These are phyloP conservation scores for Harpalus rubripes DNA, from an alignment of 2,888 invertebrate genomes.

Conservation along the genomic window DNA sequence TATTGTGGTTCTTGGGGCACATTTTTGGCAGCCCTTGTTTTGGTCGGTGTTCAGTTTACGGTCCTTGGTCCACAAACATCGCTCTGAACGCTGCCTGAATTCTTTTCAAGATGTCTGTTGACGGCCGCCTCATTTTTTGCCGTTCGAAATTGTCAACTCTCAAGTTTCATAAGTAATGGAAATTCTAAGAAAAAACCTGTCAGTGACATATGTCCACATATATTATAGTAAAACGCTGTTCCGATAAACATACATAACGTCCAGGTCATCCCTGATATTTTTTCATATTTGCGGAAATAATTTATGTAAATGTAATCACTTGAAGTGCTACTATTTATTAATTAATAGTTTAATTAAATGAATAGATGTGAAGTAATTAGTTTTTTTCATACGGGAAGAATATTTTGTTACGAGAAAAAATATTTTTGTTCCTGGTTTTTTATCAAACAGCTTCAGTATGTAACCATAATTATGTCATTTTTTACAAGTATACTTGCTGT, in stretches of 20 bases:
- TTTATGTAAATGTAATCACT: constrained; percentile 38
- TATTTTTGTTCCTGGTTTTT: constrained; percentile 47
- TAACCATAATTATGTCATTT: constrained; percentile 51
- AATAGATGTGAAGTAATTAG: constrained; percentile 32
- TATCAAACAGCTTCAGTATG: constrained; percentile 20
- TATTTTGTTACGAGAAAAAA: constrained; percentile 19
- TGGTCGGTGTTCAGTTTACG: constrained; percentile 17
- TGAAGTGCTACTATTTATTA: constrained; percentile 2
- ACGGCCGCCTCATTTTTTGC: constrained; percentile 63
- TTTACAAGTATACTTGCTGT: constrained; percentile 8
- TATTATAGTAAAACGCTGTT: constrained; percentile 57
- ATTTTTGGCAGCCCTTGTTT: constrained; percentile 34
- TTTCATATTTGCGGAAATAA: constrained; percentile 11
- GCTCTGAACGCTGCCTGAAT: constrained; percentile 36
- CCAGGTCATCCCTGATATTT: constrained; percentile 29
- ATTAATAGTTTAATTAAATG: constrained; percentile 8
- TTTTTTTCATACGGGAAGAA: constrained; percentile 39
- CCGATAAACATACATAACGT: constrained; percentile 36
- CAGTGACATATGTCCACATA: constrained; percentile 63
- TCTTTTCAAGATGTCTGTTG: constrained; percentile 61
- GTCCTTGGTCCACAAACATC: constrained; percentile 46
- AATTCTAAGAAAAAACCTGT: constrained; percentile 66
- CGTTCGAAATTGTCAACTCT: constrained; percentile 64
- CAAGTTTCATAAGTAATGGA: constrained; percentile 67
- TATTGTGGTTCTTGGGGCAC: constrained; percentile 17